Base-by-base conservation (phyloP, 2,113 vertebrate genomes). In the Gila orcuttii region DNA sequence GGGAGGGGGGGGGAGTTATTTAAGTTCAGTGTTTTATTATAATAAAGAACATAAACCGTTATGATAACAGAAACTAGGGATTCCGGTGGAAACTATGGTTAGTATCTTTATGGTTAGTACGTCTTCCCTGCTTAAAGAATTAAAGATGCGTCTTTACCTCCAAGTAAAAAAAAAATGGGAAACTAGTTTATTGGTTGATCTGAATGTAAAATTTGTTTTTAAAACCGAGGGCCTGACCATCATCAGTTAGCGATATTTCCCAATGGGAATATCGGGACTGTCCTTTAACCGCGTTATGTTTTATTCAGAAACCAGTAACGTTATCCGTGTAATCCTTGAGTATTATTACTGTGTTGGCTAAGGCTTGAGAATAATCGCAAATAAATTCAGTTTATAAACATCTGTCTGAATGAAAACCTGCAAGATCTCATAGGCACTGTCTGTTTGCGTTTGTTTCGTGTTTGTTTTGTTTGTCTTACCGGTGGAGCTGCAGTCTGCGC, bases 401-500 rank as follows among this genome's bases (percentile, higher is more conserved):
- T 82, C 62, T 50, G 39, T 6, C 17, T 52, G 1, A 83, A 57
- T 73, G 42, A 39, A 90, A 89, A 89, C 71, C 4, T 13, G 31
- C 39, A 39, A 89, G 89, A 73, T 1, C 19, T 6, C 89, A 86
- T 74, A 6, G 88, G 85, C 93, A 93, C 91, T 91, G 85, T 33
- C 77, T 87, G 76, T 88, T 89, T 33, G 64, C 90, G 89, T 89
- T 83, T 62, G 74, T 74, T 73, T n/a, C 25, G 8, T 71, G 60
- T 83, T 79, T 39, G 36, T 12, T 71, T 60, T 60, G 76, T 66
- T 23, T 39, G 55, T 59, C 96, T 88, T 95, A 98, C 97, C 97
- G 88, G 92, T 93, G 73, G 96, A 95, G 91, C 96, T 97, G 96
- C 97, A 99, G 91, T 99, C 97, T 21, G 97, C 97, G 95, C 97